Conservation (phyloP, 2,888 invertebrate species). For the Altica lythri region DNA sequence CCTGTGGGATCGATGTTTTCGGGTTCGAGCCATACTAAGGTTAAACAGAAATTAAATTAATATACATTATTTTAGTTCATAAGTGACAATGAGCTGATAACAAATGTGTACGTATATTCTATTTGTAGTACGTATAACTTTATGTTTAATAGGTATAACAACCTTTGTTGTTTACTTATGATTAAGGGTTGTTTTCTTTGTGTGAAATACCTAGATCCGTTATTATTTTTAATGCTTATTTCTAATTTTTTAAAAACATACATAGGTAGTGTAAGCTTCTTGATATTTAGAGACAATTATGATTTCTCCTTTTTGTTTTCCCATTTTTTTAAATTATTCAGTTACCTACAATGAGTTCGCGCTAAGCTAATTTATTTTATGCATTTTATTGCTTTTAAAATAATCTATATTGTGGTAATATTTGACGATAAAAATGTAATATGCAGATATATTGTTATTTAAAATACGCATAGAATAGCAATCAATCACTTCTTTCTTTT, state of each 20-base stretch:
- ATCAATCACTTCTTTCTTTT: no score
- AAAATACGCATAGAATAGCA: no score
- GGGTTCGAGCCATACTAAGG: constrained; percentile 20
- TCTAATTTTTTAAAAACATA: background rate
- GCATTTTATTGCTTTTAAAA: no score
- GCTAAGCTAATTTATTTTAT: no score
- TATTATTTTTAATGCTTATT: background rate
- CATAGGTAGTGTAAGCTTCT: background rate
- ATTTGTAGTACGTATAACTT: no score
- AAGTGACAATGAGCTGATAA: constrained; percentile 11
- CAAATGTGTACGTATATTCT: constrained; percentile 1
- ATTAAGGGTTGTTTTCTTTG: background rate
- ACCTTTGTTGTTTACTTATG: background rate
- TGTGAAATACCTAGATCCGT: background rate
- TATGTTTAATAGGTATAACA: background rate
- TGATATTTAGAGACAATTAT: background rate
- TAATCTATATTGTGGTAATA: no score
- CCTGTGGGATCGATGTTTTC: constrained; percentile 49
- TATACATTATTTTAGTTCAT: background rate
- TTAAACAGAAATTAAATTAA: constrained; percentile 18
- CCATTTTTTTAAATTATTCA: no score
- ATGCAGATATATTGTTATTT: no score
- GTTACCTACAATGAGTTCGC: no score
- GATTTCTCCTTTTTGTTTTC: no score
- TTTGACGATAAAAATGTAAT: no score